These are phyloP conservation scores for Dryoscopus gambensis DNA, from an alignment of 2,113 vertebrate species.

Conservation along the genomic window DNA sequence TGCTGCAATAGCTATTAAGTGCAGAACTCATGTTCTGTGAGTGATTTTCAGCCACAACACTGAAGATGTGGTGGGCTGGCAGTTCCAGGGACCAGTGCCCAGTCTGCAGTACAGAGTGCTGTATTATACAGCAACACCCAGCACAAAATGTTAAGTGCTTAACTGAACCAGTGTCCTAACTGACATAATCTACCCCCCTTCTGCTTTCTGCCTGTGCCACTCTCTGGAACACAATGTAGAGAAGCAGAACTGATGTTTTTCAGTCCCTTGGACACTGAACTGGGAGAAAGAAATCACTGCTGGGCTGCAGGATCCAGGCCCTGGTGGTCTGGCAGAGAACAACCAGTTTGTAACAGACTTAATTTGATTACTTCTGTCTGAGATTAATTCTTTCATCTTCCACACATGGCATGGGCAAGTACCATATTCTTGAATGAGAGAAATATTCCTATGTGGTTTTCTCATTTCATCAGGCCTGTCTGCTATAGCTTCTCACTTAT, in stretches of 20 bases:
- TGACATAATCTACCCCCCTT: neutral
- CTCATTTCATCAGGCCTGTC: neutral
- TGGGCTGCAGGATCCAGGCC: neutral
- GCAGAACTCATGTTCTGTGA: neutral
- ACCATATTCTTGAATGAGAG: neutral
- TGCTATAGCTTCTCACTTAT: neutral
- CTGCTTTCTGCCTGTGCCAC: neutral
- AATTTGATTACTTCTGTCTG: neutral
- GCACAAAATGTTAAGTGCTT: fast-evolving
- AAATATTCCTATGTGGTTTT: neutral
- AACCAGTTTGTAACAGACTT: neutral
- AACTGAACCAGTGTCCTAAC: neutral
- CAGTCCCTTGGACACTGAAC: neutral
- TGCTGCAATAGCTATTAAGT: neutral
- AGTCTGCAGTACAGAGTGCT: neutral
- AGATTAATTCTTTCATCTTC: neutral
- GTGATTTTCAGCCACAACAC: neutral
- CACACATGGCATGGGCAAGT: neutral
- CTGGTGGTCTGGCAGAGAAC: neutral
- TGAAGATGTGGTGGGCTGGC: neutral
- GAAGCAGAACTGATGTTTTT: neutral
- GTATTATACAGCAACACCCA: neutral
- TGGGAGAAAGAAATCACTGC: neutral
- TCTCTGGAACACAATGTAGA: neutral
- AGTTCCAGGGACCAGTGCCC: neutral